Conservation (phyloP, 2,888 invertebrate species). For the Colletes collaris region DNA sequence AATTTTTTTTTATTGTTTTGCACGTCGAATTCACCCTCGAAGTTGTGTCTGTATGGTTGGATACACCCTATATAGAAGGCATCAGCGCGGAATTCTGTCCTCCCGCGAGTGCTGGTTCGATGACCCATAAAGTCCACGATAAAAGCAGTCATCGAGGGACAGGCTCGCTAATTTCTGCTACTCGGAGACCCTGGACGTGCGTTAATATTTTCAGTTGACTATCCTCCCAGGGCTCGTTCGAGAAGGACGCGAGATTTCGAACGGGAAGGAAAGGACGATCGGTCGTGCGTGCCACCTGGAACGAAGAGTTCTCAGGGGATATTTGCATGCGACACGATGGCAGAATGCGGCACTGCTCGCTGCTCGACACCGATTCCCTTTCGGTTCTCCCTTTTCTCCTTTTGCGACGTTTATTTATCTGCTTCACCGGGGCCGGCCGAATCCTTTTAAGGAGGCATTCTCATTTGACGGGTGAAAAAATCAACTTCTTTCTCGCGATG, state of each 20-base stretch:
- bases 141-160: background rate
- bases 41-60: no score
- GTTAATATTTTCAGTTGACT: conserved; percentile 49
- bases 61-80: no score
- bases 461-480: no score
- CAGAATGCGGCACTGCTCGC: conserved; percentile 69
- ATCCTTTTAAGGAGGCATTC: conserved; percentile 18
- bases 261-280: conserved; percentile 28
- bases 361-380: conserved; percentile 62
- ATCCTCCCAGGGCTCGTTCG: conserved; percentile 15
- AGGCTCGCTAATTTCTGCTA: conserved; percentile 12
- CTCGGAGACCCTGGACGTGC: background rate
- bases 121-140: background rate
- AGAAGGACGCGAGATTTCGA: background rate
- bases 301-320: conserved; percentile 40
- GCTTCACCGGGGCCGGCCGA: conserved; percentile 24
- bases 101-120: background rate
- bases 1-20: no score
- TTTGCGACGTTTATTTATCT: conserved; percentile 47
- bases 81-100: no score
- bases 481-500: no score
- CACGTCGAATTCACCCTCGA: no score
- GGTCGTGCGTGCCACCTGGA: conserved; percentile 36
- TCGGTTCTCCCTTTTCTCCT: conserved; percentile 39
- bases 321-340: conserved; percentile 72